These are phyloP conservation scores for Metridium senile DNA, from an alignment of 92 coral and sea anemone genomes.

Conservation along the genomic window DNA sequence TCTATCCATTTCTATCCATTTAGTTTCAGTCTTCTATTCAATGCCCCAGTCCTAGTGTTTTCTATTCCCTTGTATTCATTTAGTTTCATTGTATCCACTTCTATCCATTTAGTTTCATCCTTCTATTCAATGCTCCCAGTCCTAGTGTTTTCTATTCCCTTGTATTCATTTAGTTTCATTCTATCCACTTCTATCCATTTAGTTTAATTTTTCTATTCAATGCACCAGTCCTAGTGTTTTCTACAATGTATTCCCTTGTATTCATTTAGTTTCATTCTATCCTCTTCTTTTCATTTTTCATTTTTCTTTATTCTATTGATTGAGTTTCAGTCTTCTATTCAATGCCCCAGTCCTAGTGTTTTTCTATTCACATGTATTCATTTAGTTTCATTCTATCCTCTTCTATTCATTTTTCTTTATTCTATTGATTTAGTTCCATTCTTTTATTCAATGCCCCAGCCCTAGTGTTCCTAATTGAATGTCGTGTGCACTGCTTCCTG, in stretches of 20 bases:
- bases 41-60: background rate
- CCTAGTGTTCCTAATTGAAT: conserved; percentile 16
- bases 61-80: no score
- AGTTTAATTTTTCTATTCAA: conserved; percentile 6
- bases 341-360: background rate
- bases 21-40: conserved; percentile 4
- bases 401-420: background rate
- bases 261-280: background rate
- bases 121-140: background rate
- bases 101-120: no score
- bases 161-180: background rate
- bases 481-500: conserved; percentile 28
- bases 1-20: no score
- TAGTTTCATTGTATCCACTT: background rate
- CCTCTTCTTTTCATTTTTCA: no score
- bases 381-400: background rate
- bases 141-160: no score
- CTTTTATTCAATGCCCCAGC: conserved; percentile 5
- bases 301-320: no score
- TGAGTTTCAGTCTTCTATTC: conserved; percentile 2
- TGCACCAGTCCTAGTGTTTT: background rate
- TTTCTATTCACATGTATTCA: no score
- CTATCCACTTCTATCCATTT: no score
- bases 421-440: no score
- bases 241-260: no score